Base-by-base conservation (phyloP, 2,113 vertebrate species). In the Cnemophilus loriae region DNA sequence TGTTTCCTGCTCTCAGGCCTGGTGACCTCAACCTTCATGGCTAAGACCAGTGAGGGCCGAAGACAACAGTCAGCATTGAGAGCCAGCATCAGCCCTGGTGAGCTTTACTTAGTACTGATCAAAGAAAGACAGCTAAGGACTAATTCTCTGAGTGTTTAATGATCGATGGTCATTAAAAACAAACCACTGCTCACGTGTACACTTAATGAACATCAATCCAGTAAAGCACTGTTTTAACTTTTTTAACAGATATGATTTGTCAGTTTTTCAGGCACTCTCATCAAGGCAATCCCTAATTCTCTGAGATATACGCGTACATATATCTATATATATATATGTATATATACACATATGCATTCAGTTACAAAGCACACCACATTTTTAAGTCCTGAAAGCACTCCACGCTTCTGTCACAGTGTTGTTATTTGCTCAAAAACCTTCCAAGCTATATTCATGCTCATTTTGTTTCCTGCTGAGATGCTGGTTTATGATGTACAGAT, bases 311-410 rank as follows among this genome's bases (percentile, higher is more conserved):
- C 5, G n/a, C 3, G n/a, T 18, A 17, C 16, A 42, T 18, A 6
- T 23, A 13, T 11, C 52, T 9, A 57, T 19, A 76, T 11, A 32
- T 4, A 13, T 15, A 32, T 7, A 11, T 8, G 22, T 23, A 39
- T 6, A 41, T 1, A 39, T 6, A 23, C 1, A 28, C 2, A 26
- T 9, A 5, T 0, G 1, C 16, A 21, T 35, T 35, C 46, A 26
- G 11, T 60, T 78, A 47, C 33, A 69, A 33, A 6, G 26, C 16
- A 44, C 4, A 37, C 5, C 1, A 18, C 8, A 37, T 20, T 56
- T 27, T 56, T n/a, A 90, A 78, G 11, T n/a, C 11, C 23, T 49
- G 16, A 79, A 65, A 85, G 26, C 8, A 32, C 8, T 68, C n/a
- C 50, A 77, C 0, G 1, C 13, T 37, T 77, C 26, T 71, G 6